A percentile compares a stretch with the other conserved stretches of the same genome.
These are phyloP conservation scores for Atrichornis clamosus DNA, from an alignment of 2,113 vertebrate species.

Conservation along the genomic window DNA sequence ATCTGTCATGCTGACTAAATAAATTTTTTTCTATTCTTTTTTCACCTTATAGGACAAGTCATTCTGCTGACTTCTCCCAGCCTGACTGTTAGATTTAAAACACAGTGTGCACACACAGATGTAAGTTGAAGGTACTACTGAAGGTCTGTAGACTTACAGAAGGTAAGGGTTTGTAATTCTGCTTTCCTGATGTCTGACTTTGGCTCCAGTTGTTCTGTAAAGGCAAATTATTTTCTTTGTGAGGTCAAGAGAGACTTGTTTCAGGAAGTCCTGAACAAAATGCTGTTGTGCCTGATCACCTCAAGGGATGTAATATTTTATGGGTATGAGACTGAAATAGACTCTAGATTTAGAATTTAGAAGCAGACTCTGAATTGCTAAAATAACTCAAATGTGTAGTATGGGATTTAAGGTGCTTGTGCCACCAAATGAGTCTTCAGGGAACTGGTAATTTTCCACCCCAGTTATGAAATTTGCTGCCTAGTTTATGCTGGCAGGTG, in stretches of 20 bases:
- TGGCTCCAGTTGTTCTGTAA: not conserved
- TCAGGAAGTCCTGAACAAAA: not conserved
- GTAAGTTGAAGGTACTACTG: not conserved
- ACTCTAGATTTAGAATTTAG: no score
- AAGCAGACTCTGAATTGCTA: fast-evolving
- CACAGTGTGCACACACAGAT: fast-evolving
- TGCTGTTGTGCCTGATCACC: not conserved
- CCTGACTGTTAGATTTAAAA: not conserved
- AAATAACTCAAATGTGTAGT: not conserved
- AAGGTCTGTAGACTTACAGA: not conserved
- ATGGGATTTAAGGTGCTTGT: not conserved
- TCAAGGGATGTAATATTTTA: not conserved
- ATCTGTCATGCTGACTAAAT: not conserved
- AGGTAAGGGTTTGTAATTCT: not conserved
- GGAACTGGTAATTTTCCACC: not conserved
- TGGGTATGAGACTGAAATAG: not conserved
- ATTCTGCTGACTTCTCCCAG: not conserved
- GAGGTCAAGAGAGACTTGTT: not conserved
- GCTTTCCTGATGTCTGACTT: not conserved
- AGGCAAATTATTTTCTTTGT: not conserved
- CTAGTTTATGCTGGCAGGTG: not conserved
- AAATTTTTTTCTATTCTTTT: not conserved
- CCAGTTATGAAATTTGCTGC: not conserved
- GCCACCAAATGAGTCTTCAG: not conserved
- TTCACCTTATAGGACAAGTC: not conserved